Evolutionary conservation across 2,797 vertebrate species (phyloP), one percentile per base, ranked within the genome.

Genomic region (Sciaenops ocellatus): DNA sequence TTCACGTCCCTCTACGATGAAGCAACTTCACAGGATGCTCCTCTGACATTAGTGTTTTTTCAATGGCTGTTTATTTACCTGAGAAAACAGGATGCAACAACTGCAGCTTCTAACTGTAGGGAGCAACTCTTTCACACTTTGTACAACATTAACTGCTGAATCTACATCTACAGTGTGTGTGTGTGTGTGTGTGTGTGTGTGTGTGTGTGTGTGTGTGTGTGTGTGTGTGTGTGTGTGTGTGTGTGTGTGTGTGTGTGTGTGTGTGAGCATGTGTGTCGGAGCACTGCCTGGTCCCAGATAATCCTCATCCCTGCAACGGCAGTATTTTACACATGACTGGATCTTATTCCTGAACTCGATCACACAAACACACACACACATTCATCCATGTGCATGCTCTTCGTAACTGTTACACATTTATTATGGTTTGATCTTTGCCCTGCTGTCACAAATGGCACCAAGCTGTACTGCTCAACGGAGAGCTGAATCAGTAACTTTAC

Each of bases 51-150:
- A 10, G 1, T 90, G 86, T 90, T 91, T 84, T 85, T 84, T 41
- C 55, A 69, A n/a, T 71, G 86, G 91, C 75, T 94, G 89, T 84
- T 95, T 80, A 94, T 95, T 95, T 80, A 94, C 93, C 73, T 60
- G n/a, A 65, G 51, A 80, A 78, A 89, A 90, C 87, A 85, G 82
- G 85, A 91, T 82, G 74, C 18, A 11, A 44, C 42, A 22, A 38
- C 16, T 52, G 28, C 22, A 48, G 4, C 68, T 41, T 77, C 34
- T 65, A 62, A 76, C 55, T 51, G 56, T 84, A 48, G 6, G 68
- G 83, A 76, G 59, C 82, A 74, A 77, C 71, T 76, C 73, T 83
- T 59, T 85, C 72, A 87, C 55, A 70, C 59, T 73, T 85, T 63
- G 86, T 93, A 64, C 82, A 75, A 84, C 74, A 92, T 94, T 93